These are phyloP conservation scores for Cyanistes caeruleus DNA, from an alignment of 2,113 vertebrate species.

Conservation along the genomic window DNA sequence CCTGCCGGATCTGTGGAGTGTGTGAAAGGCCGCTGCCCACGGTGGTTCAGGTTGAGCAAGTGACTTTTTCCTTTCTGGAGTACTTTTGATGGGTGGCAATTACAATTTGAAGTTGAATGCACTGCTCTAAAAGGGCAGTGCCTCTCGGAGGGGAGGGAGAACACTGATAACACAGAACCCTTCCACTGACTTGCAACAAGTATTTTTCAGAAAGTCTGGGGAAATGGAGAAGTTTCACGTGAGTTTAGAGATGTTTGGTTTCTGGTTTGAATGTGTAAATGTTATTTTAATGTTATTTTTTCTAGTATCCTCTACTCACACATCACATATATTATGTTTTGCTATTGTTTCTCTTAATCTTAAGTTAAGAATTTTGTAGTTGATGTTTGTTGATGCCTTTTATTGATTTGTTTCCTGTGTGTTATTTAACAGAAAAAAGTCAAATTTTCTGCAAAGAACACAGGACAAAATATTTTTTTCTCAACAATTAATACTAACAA, in stretches of 20 bases:
- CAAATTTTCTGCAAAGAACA: background rate
- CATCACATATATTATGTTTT: background rate
- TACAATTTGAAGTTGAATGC: background rate
- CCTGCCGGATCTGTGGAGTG: rapidly evolving
- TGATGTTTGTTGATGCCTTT: background rate
- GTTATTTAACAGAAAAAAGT: background rate
- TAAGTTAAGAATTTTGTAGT: background rate
- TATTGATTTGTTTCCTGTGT: background rate
- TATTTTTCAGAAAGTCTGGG: background rate
- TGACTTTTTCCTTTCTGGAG: background rate
- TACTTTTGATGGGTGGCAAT: background rate
- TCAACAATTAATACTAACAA: background rate
- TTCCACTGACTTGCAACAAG: background rate
- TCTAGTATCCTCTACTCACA: background rate
- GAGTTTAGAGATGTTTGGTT: background rate
- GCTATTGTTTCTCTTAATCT: background rate
- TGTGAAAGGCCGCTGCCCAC: background rate
- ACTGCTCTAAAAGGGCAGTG: background rate
- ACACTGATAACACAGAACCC: background rate
- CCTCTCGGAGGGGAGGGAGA: background rate
- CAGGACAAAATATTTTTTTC: background rate
- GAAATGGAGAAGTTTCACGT: background rate
- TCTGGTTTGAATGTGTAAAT: background rate
- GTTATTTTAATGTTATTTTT: background rate
- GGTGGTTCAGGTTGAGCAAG: background rate